Evolutionary conservation across 2,888 invertebrate species (phyloP).

Genomic region (Synanthedon myopaeformis): DNA sequence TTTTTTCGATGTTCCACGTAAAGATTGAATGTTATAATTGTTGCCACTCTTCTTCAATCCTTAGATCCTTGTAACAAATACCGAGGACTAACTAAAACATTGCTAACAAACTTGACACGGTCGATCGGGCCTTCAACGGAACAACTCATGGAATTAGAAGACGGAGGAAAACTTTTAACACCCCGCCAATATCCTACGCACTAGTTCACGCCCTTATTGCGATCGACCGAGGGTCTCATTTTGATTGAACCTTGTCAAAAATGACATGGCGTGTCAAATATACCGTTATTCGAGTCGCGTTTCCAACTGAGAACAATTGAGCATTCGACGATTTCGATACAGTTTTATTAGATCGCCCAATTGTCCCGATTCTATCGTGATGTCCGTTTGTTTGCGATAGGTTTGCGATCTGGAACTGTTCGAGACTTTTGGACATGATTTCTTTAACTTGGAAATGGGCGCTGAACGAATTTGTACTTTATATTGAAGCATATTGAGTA

Average conservation of each 20-base stretch:
- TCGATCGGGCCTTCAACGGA: neutral
- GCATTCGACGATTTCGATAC: conserved; percentile 12
- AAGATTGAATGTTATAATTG: too few species aligned
- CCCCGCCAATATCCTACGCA: neutral
- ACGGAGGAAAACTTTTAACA: neutral
- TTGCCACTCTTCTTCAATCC: too few species aligned
- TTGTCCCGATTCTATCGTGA: conserved; percentile 8
- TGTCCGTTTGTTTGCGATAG: conserved; percentile 14
- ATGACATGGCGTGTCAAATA: conserved; percentile 4
- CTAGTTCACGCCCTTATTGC: neutral
- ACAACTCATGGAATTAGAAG: neutral
- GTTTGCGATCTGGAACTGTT: conserved; percentile 10
- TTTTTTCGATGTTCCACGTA: too few species aligned
- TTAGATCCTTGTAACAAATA: too few species aligned
- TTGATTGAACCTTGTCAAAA: conserved; percentile 2
- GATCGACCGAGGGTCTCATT: conserved; percentile 3
- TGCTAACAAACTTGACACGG: neutral
- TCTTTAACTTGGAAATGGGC: neutral
- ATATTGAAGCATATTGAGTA: too few species aligned
- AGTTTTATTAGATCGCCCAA: conserved; percentile 9
- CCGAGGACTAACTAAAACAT: neutral
- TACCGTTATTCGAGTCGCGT: conserved; percentile 7
- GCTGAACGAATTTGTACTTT: too few species aligned
- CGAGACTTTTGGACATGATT: neutral
- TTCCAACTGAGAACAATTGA: conserved; percentile 18